phyloP scores from a whole-genome alignment of 2,113 vertebrate genomes.

The Desmodus rotundus region DNA sequence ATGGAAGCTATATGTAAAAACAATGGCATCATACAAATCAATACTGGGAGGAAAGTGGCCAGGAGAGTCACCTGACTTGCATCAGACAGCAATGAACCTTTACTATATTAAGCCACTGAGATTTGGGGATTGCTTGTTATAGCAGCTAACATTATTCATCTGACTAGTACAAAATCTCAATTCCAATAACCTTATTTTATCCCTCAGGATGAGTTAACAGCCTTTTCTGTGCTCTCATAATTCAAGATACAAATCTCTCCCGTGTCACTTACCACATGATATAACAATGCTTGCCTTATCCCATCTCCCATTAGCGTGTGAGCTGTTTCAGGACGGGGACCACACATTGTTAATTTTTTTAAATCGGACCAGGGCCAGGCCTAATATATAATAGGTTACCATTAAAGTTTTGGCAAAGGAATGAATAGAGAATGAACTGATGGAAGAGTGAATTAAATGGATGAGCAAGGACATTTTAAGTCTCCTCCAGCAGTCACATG shows the following conservation, averaged over 20 bases:
- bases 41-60: not conserved
- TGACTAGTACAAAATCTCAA: not conserved
- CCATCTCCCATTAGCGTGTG: not conserved
- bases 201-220: not conserved
- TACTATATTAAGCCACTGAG: not conserved
- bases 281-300: not conserved
- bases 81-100: not conserved
- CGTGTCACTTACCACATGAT: not conserved
- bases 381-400: not conserved
- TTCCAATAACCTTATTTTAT: constrained; percentile 11
- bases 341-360: not conserved
- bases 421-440: not conserved
- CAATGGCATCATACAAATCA: not conserved
- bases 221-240: not conserved
- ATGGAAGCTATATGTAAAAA: not conserved
- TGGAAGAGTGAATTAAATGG: constrained; percentile 2
- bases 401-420: not conserved
- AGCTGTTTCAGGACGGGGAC: not conserved
- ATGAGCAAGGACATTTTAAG: not conserved
- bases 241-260: not conserved
- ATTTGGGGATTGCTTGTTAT: not conserved
- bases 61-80: not conserved
- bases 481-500: not conserved
- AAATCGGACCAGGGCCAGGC: not conserved
- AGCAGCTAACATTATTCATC: not conserved